Base-by-base conservation (phyloP, 2,113 vertebrate species). In the Boulengeromyrus knoepffleri region DNA sequence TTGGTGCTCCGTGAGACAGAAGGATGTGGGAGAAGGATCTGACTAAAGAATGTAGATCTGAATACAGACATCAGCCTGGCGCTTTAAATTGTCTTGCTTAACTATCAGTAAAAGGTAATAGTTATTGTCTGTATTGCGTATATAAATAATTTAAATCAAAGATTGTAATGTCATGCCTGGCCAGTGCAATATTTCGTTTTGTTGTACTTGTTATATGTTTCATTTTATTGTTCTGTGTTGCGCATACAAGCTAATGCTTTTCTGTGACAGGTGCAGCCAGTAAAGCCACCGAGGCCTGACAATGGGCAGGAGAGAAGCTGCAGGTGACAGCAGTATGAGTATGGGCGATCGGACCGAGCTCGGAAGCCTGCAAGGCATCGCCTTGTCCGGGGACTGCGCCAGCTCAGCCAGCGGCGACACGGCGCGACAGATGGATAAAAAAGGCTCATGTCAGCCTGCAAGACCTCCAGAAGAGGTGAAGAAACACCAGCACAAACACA, bases 401-500 rank as follows among this genome's bases (percentile, higher is more conserved):
- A 66, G 74, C 87, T 85, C 88, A 0, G 92, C 88, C 49, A 85
- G 91, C 86, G 80, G 13, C 58, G 85, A 27, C 46, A 56, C 49
- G 74, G 62, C 56, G 86, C 91, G 49, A 9, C 88, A 77, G 12
- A 36, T 87, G 58, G 46, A 53, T 27, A 50, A 70, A 53, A 53
- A 5, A 49, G 36, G 70, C 83, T 88, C 85, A 45, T 66, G 90
- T 19, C 6, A 66, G 42, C 21, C 50, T 8, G 52, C 45, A 27
- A 5, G 85, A 9, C 88, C 90, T n/a, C 88, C 92, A n/a, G 84
- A 83, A 46, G 94, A 93, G 0, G 95, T 97, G 89, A 96, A 94
- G 93, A 96, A 95, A 89, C 96, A 97, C 89, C 96, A 95, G 90
- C 96, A 97, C 93, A 96, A 96, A 88, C 96, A 96, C 94, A 96